Evolutionary conservation across 2,113 vertebrate species (phyloP).

Genomic region (Colius striatus): DNA sequence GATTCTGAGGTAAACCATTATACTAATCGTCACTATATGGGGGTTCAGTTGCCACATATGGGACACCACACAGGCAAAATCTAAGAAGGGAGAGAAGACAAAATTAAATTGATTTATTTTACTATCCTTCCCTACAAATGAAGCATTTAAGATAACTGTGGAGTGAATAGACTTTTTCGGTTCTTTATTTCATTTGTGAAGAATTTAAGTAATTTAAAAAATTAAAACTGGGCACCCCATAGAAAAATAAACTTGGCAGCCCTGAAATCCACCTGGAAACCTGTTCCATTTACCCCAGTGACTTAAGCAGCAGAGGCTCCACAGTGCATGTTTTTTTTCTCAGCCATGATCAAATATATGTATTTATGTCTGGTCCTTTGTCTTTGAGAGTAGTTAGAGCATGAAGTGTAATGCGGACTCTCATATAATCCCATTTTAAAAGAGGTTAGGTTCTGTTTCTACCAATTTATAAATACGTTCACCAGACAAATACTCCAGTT

Average conservation of each 20-base stretch:
- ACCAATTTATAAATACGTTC: neutral
- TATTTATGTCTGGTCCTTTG: neutral
- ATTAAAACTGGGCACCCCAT: neutral
- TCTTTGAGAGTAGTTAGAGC: neutral
- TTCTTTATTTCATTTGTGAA: neutral
- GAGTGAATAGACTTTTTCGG: neutral
- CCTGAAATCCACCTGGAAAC: neutral
- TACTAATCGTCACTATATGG: neutral
- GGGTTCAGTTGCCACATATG: neutral
- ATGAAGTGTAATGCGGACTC: neutral
- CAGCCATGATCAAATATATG: neutral
- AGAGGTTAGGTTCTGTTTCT: neutral
- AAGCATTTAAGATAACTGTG: neutral
- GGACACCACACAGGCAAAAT: neutral
- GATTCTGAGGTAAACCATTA: slow-evolving; percentile 85
- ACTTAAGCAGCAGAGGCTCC: neutral
- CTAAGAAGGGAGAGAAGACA: neutral
- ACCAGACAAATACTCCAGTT: neutral
- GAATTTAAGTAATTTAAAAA: neutral
- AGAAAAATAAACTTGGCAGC: neutral
- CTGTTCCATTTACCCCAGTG: neutral
- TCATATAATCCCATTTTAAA: neutral
- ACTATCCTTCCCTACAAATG: neutral
- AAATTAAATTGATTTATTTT: neutral
- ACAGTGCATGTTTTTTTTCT: neutral